Evolutionary conservation across 1,140 invertebrate genomes (phyloP), one percentile per base, ranked within the genome.

Genomic region (Diorhabda sublineata): DNA sequence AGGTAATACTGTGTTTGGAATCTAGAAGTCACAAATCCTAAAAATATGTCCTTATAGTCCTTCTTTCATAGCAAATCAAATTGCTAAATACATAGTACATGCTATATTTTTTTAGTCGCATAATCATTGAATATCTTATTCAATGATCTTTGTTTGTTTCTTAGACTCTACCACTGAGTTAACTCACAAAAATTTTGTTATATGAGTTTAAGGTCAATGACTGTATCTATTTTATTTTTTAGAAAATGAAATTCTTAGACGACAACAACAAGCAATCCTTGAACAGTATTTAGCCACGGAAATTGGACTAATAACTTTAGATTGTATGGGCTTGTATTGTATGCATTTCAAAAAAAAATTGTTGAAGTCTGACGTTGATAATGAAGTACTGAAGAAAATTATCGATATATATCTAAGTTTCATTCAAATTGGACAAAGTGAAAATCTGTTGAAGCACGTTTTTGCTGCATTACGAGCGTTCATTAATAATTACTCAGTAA

Each of bases 271-370:
- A 75, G 88, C 89, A 3, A 76, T 92, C 3, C 83, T 94, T 3
- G 94, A 96, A 78, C 94, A 92, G 5, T 95, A 96, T 81, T 84
- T 98, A 75, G 89, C 94, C 0, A 93, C 94, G 11, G 96, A 98
- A 86, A 90, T 95, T 59, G 94, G 95, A 2, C 85, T 98, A 47
- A 90, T 92, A 11, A 89, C 92, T 2, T 83, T 98, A 7, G 96
- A 98, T 82, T 89, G 92, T 57, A 83, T 96, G 41, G 92, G 93
- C 65, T 83, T 95, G 5, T 96, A 95, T 81, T 91, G 91, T 70
- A 88, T 92, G 70, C 90, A 94, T 78, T 91, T 96, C 45, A 80
- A 87, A 44, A 86, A 89, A 66, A 84, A 87, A 70, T 78, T 92
- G 44, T 83, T 92, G 5, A 83, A 86, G 4, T 80, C 84, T 52